These are phyloP conservation scores for Triplophysa yarkandensis DNA, from an alignment of 2,797 vertebrate genomes.

Conservation along the genomic window DNA sequence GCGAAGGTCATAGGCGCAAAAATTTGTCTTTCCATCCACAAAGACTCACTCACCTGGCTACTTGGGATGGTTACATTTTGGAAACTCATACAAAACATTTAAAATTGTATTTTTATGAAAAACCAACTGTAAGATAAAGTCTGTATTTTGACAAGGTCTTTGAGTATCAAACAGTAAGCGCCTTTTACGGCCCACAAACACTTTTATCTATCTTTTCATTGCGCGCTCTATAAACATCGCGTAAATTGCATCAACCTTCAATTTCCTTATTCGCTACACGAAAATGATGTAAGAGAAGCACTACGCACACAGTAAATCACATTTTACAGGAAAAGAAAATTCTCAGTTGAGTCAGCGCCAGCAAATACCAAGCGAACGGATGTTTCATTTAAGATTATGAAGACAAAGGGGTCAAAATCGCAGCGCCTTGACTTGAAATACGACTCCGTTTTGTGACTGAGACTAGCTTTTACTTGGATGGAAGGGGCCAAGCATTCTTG, in stretches of 20 bases:
- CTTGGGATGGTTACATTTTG: slow-evolving; percentile 71
- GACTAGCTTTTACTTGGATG: slow-evolving; percentile 39
- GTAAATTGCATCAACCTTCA: slow-evolving; percentile 36
- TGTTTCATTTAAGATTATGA: slow-evolving; percentile 36
- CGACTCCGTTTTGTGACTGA: slow-evolving; percentile 15
- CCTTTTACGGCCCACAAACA: slow-evolving; percentile 25
- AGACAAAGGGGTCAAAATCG: slow-evolving; percentile 28
- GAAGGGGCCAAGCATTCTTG: slow-evolving; percentile 38
- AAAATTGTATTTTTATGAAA: too few species aligned
- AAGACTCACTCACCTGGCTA: slow-evolving; percentile 70
- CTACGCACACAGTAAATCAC: slow-evolving; percentile 34
- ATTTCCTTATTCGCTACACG: slow-evolving; percentile 35
- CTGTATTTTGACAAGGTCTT: neutral
- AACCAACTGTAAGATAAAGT: slow-evolving; percentile 57
- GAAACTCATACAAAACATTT: slow-evolving; percentile 63
- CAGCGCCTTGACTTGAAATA: slow-evolving; percentile 12
- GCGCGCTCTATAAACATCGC: slow-evolving; percentile 39
- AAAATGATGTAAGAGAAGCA: slow-evolving; percentile 30
- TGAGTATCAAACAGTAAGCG: slow-evolving; percentile 1
- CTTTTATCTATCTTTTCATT: neutral
- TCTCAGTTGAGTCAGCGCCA: slow-evolving; percentile 23
- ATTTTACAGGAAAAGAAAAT: slow-evolving; percentile 43
- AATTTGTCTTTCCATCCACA: slow-evolving; percentile 69
- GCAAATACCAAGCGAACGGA: neutral
- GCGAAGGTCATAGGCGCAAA: slow-evolving; percentile 63